Conservation (phyloP, 2,888 invertebrate genomes). For the Pyrrhia umbra region DNA sequence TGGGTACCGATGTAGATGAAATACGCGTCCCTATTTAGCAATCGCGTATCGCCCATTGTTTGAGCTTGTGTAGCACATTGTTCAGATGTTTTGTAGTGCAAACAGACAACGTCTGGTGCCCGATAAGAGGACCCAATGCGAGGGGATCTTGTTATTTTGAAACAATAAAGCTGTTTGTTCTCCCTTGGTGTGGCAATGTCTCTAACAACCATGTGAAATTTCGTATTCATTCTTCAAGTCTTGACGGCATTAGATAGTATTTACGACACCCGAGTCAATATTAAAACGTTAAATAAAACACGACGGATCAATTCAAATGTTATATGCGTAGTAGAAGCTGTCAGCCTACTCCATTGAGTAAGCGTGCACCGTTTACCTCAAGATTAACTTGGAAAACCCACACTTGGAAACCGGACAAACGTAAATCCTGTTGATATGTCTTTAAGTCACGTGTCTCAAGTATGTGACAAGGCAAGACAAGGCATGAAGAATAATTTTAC, state of each 20-base stretch:
- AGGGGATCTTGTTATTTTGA: constrained; percentile 63
- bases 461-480: constrained; percentile 28
- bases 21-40: constrained; percentile 68
- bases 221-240: constrained; percentile 12
- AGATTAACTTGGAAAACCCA: constrained; percentile 66
- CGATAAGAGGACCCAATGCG: constrained; percentile 73
- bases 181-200: constrained; percentile 35
- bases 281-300: constrained; percentile 23
- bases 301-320: constrained; percentile 37
- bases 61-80: constrained; percentile 74
- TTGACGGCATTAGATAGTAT: constrained; percentile 38
- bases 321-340: constrained; percentile 34
- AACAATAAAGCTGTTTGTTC: constrained; percentile 51
- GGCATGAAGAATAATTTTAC: constrained; percentile 11
- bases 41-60: constrained; percentile 72
- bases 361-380: constrained; percentile 49
- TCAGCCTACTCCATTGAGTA: constrained; percentile 39
- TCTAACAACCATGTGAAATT: constrained; percentile 12
- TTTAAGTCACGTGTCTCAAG: constrained; percentile 58
- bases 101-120: constrained; percentile 75
- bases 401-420: constrained; percentile 58
- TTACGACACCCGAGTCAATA: constrained; percentile 9
- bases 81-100: constrained; percentile 74
- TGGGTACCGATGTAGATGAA: constrained; percentile 55
- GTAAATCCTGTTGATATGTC: constrained; percentile 55